Percentiles rank a stretch among this genome's conserved stretches.
Conservation (phyloP, 2,113 vertebrate genomes). For the Mesembrinibis cayennensis region DNA sequence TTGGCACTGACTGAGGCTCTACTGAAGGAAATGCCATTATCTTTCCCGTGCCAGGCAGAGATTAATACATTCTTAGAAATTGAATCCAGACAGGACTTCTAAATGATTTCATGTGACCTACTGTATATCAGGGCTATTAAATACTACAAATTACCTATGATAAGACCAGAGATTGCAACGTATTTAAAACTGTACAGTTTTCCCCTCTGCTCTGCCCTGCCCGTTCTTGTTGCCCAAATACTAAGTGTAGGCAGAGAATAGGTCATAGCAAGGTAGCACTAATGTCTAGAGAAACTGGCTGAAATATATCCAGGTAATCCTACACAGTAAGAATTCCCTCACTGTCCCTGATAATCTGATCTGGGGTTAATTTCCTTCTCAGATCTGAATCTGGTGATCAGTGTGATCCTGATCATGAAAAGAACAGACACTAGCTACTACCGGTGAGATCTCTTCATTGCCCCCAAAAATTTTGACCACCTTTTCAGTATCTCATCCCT, state of each 20-base stretch:
- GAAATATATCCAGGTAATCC: background rate
- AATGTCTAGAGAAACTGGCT: background rate
- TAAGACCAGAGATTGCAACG: constrained; percentile 42
- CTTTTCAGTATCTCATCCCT: background rate
- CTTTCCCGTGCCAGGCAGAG: constrained; percentile 52
- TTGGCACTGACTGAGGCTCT: constrained; percentile 12
- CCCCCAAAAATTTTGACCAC: background rate
- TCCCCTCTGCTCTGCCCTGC: background rate
- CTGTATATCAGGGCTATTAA: constrained; percentile 53
- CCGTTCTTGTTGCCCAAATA: background rate
- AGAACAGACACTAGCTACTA: background rate
- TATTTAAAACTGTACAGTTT: constrained; percentile 18
- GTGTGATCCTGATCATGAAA: background rate
- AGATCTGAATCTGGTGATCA: background rate
- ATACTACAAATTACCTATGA: constrained; percentile 62
- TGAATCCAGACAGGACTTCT: constrained; percentile 61
- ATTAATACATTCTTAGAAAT: constrained; percentile 64
- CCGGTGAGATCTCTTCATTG: background rate
- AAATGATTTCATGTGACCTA: constrained; percentile 59
- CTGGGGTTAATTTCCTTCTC: background rate
- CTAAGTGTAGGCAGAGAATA: background rate
- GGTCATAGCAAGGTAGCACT: background rate
- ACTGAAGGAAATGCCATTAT: constrained; percentile 64
- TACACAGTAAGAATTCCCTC: background rate
- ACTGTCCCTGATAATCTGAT: background rate